These are phyloP conservation scores for Bembecia ichneumoniformis DNA, from an alignment of 2,888 invertebrate genomes.

Conservation along the genomic window DNA sequence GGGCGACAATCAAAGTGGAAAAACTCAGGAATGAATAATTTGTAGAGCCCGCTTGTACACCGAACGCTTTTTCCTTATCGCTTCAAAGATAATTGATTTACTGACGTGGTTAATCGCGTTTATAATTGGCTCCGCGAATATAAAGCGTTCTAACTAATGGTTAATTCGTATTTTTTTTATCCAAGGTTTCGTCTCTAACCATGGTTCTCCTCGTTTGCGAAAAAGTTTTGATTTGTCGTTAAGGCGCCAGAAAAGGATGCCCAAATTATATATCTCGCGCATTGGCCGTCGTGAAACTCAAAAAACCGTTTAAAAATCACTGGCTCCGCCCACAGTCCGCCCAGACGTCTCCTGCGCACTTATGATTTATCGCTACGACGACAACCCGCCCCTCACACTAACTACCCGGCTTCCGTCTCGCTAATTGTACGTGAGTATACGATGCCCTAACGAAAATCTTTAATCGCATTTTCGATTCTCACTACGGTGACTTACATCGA, in stretches of 20 bases:
- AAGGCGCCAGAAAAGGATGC: constrained; percentile 60
- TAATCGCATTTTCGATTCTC: constrained; percentile 45
- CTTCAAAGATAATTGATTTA: neutral
- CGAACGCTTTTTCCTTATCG: neutral
- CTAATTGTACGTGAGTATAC: constrained; percentile 51
- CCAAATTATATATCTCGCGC: constrained; percentile 46
- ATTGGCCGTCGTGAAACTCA: constrained; percentile 62
- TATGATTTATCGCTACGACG: constrained; percentile 68
- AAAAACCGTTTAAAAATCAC: constrained; percentile 71
- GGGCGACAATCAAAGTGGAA: constrained; percentile 42
- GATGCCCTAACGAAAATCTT: constrained; percentile 50
- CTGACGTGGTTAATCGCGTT: neutral
- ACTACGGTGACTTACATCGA: constrained; percentile 36
- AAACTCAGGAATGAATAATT: constrained; percentile 19
- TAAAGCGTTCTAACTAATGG: neutral
- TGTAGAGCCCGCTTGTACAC: neutral
- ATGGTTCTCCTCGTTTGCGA: constrained; percentile 66
- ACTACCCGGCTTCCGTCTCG: constrained; percentile 60
- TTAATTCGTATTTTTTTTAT: constrained; percentile 18
- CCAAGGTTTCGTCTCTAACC: constrained; percentile 55
- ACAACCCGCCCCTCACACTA: constrained; percentile 65
- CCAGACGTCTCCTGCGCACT: constrained; percentile 59
- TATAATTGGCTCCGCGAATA: neutral
- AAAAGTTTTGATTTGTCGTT: constrained; percentile 57
- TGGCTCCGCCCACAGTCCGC: constrained; percentile 66